Conservation (phyloP, 2,888 invertebrate genomes). For the Parnassius orleans region DNA sequence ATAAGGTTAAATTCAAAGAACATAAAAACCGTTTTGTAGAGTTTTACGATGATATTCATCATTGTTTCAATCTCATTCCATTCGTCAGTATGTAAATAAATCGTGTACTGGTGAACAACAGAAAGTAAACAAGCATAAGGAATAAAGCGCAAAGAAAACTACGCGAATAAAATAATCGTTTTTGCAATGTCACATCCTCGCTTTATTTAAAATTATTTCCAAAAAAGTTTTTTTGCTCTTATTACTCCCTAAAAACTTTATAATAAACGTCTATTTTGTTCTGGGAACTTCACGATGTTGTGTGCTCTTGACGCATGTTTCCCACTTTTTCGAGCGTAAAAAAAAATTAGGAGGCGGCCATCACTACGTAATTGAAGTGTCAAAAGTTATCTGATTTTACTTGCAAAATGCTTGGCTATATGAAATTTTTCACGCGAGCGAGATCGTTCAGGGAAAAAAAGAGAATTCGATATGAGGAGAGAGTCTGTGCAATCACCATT, state of each 20-base stretch:
- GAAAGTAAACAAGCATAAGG: too few species aligned
- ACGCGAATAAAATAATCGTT: too few species aligned
- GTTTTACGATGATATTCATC: too few species aligned
- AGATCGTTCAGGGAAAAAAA: constrained; percentile 71
- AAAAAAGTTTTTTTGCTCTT: constrained; percentile 36
- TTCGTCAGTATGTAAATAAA: too few species aligned
- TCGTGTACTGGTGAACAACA: too few species aligned
- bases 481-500: constrained; percentile 72
- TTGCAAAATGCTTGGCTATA: constrained; percentile 77
- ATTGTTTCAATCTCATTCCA: too few species aligned
- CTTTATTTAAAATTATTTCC: background rate
- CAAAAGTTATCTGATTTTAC: constrained; percentile 81
- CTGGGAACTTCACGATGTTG: constrained; percentile 58
- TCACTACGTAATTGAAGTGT: constrained; percentile 80
- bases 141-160: too few species aligned
- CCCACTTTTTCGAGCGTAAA: constrained; percentile 47
- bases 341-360: constrained; percentile 68
- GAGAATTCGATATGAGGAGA: constrained; percentile 77
- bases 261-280: constrained; percentile 64
- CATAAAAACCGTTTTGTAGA: too few species aligned
- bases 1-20: constrained; percentile 18
- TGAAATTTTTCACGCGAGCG: constrained; percentile 75
- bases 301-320: constrained; percentile 71
- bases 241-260: constrained; percentile 37
- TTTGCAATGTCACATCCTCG: background rate